Conservation (phyloP, 2,797 vertebrate species). For the Clarias platycephalus region DNA sequence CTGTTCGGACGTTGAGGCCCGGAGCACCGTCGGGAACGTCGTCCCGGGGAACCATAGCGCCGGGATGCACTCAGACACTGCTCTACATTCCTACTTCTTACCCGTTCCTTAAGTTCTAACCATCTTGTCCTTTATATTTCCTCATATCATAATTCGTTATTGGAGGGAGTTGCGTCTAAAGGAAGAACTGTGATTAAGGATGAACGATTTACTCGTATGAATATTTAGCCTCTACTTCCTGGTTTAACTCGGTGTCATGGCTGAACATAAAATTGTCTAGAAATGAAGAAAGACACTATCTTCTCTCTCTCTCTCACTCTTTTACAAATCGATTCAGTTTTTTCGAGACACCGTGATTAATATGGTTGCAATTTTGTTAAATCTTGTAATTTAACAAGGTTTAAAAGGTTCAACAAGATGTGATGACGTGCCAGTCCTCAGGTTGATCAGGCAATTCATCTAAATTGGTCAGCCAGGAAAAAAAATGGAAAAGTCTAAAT, state of each 20-base stretch:
- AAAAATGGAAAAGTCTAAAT: background rate
- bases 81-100: slow-evolving; percentile 25
- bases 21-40: slow-evolving; percentile 39
- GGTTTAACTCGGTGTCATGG: background rate
- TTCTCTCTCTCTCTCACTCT: background rate
- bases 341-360: background rate
- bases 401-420: background rate
- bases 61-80: slow-evolving; percentile 54
- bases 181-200: background rate
- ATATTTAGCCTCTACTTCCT: background rate
- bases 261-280: background rate
- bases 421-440: background rate
- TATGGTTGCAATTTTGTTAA: background rate
- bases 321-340: background rate
- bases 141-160: background rate
- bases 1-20: slow-evolving; percentile 55
- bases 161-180: background rate
- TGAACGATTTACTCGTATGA: background rate
- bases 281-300: background rate
- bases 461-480: too few species aligned
- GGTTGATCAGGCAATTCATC: background rate
- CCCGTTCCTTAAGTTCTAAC: background rate
- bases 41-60: slow-evolving; percentile 52
- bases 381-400: background rate
- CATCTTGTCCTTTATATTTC: background rate